A percentile compares a stretch with the other conserved stretches of the same genome.
phyloP scores from a whole-genome alignment of 2,888 invertebrate genomes.

The Athetis lepigone region DNA sequence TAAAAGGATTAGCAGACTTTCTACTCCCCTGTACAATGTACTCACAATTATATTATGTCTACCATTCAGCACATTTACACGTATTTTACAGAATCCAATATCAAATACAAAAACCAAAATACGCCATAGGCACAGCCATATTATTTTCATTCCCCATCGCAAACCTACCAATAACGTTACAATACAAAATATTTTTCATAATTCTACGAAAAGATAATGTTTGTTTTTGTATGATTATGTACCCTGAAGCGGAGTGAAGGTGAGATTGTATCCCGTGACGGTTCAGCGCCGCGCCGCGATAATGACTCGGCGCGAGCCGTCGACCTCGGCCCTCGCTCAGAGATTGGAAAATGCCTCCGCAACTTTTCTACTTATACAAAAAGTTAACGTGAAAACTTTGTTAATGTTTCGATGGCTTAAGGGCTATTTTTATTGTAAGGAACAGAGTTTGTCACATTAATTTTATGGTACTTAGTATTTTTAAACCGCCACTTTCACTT shows the following conservation, averaged over 20 bases:
- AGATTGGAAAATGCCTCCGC: slow-evolving; percentile 85
- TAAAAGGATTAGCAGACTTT: slow-evolving; percentile 85
- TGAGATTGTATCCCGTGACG: slow-evolving; percentile 74
- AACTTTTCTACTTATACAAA: slow-evolving; percentile 87
- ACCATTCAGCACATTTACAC: slow-evolving; percentile 58
- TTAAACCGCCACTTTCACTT: slow-evolving; percentile 57
- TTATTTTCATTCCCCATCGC: slow-evolving; percentile 15
- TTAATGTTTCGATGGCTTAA: slow-evolving; percentile 78
- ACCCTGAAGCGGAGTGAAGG: slow-evolving; percentile 57
- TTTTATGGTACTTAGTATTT: slow-evolving; percentile 58
- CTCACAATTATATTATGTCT: slow-evolving; percentile 71
- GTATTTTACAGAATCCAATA: slow-evolving; percentile 24
- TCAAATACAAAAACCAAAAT: slow-evolving; percentile 10
- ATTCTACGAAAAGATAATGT: slow-evolving; percentile 33
- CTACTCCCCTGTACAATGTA: slow-evolving; percentile 73
- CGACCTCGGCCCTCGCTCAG: slow-evolving; percentile 70
- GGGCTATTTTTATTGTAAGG: slow-evolving; percentile 78
- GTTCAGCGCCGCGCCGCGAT: slow-evolving; percentile 74
- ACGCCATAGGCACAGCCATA: background rate
- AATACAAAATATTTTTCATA: slow-evolving; percentile 13
- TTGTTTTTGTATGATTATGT: slow-evolving; percentile 52
- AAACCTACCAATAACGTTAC: slow-evolving; percentile 1
- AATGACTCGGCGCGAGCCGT: slow-evolving; percentile 76
- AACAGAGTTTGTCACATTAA: slow-evolving; percentile 62
- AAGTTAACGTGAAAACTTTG: slow-evolving; percentile 84